phyloP scores from a whole-genome alignment of 2,797 vertebrate genomes.

The Sylvia borin region DNA sequence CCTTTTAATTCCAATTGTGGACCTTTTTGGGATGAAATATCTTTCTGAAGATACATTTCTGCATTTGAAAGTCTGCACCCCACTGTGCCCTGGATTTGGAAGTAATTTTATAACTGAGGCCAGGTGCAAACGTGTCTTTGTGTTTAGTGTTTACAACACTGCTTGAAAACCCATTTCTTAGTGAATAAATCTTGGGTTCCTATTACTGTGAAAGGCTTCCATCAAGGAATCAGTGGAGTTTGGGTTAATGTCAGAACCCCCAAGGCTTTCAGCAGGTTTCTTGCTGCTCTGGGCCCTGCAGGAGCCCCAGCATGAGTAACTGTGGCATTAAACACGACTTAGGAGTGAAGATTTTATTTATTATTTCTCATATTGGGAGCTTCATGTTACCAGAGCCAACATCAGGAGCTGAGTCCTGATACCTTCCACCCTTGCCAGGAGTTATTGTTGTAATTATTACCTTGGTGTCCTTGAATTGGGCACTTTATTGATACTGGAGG shows the following conservation, averaged over 20 bases:
- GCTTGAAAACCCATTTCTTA: neutral
- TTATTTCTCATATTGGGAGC: neutral
- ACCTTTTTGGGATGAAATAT: neutral
- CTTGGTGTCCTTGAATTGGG: fast-evolving
- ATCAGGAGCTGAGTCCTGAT: neutral
- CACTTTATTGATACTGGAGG: neutral
- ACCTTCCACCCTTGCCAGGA: neutral
- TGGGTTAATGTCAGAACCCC: neutral
- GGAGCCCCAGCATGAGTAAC: neutral
- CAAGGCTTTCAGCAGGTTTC: neutral
- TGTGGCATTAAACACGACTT: neutral
- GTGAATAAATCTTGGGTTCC: neutral
- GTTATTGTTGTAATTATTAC: neutral
- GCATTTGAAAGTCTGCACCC: neutral
- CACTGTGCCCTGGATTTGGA: neutral
- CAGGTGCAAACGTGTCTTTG: fast-evolving
- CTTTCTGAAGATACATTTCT: neutral
- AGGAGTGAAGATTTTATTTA: neutral
- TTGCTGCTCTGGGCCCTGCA: neutral
- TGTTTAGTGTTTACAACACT: neutral
- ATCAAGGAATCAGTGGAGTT: neutral
- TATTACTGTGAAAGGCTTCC: neutral
- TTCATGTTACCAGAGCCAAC: neutral
- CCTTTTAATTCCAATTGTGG: neutral
- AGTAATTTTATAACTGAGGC: neutral